Conservation (phyloP, 2,797 vertebrate species). For the Aldrovandia affinis region DNA sequence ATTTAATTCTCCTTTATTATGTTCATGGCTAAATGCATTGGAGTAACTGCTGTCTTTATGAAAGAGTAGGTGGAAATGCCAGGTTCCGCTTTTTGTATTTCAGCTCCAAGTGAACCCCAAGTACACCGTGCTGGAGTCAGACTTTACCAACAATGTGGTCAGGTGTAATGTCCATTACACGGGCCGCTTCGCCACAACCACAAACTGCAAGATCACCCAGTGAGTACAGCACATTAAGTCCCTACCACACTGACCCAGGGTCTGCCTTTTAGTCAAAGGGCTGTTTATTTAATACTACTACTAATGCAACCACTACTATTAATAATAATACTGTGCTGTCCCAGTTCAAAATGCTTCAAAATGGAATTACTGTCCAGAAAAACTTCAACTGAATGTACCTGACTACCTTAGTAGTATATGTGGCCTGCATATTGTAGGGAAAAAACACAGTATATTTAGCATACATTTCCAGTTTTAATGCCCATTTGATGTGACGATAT, state of each 20-base stretch:
- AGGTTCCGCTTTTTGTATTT: not conserved
- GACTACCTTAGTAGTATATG: constrained; percentile 19
- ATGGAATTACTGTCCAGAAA: constrained; percentile 56
- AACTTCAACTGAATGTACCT: constrained; percentile 60
- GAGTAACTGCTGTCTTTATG: not conserved
- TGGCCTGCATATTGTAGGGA: not conserved
- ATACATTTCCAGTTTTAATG: not conserved
- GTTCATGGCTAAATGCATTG: not conserved
- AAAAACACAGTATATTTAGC: not conserved
- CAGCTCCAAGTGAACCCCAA: constrained; percentile 96
- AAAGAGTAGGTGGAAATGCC: not conserved
- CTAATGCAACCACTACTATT: constrained; percentile 52
- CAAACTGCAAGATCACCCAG: constrained; percentile 94
- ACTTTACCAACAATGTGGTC: constrained; percentile 95
- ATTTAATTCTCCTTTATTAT: not conserved
- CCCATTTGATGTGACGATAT: constrained; percentile 24
- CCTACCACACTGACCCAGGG: not conserved
- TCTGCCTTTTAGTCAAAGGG: constrained; percentile 22
- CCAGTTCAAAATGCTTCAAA: constrained; percentile 34
- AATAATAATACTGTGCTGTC: too few species aligned
- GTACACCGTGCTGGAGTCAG: constrained; percentile 88
- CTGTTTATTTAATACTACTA: constrained; percentile 45
- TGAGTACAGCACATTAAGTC: constrained; percentile 67
- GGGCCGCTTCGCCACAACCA: constrained; percentile 85
- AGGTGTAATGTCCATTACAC: constrained; percentile 95